Conservation (phyloP, 2,888 invertebrate genomes). For the Fabriciana adippe region DNA sequence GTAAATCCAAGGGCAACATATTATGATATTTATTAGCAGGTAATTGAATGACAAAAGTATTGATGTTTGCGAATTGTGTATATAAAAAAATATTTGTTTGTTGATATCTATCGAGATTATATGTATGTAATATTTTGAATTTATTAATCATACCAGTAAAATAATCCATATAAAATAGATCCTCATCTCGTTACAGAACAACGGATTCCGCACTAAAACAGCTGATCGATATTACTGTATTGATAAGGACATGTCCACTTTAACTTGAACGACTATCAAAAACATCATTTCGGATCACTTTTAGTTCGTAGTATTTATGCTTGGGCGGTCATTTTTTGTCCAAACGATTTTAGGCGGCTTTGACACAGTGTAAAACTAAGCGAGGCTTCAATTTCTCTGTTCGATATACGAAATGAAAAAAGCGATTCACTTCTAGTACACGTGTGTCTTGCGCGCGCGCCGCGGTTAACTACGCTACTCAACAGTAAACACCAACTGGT, state of each 20-base stretch:
- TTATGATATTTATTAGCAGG: constrained; percentile 9
- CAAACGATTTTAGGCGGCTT: constrained; percentile 43
- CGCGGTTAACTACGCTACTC: constrained; percentile 68
- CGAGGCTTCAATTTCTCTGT: constrained; percentile 64
- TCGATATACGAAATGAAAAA: constrained; percentile 59
- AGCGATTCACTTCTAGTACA: constrained; percentile 78
- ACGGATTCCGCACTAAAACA: constrained; percentile 54
- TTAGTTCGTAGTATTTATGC: constrained; percentile 24
- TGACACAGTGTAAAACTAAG: constrained; percentile 73
- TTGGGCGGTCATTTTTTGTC: constrained; percentile 34
- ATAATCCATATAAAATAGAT: constrained; percentile 68
- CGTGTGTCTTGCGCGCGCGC: constrained; percentile 77
- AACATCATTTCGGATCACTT: constrained; percentile 54
- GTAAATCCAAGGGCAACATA: constrained; percentile 25
- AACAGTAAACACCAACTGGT: constrained; percentile 52
- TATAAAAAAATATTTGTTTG: too few species aligned
- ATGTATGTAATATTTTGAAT: too few species aligned
- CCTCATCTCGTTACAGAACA: constrained; percentile 70
- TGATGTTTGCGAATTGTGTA: too few species aligned
- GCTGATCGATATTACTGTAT: constrained; percentile 69
- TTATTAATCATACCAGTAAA: constrained; percentile 62
- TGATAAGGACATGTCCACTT: constrained; percentile 77
- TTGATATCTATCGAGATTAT: background rate
- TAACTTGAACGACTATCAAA: constrained; percentile 62
- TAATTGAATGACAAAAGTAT: background rate